Evolutionary conservation across 2,113 vertebrate genomes (phyloP), one percentile per base, ranked within the genome.

Genomic region (Amphilophus citrinellus): DNA sequence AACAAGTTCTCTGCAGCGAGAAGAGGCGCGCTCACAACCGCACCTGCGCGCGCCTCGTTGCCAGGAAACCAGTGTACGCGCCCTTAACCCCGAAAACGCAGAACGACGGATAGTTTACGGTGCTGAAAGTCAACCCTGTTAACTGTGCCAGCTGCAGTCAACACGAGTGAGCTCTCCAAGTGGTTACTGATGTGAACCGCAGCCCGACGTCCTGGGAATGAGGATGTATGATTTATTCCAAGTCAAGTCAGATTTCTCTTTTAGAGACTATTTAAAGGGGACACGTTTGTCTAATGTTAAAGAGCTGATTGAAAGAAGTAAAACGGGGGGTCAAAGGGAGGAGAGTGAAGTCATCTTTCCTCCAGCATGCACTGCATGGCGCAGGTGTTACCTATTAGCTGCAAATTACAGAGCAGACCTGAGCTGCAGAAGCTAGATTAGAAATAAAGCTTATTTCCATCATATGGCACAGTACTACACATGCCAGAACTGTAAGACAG

Each of bases 51-150:
- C 56, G 17, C 81, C 57, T 61, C 5, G 85, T 87, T 90, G 71
- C 87, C 61, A 87, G 79, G 76, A 66, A 32, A 87, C 84, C 79
- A 17, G 39, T 32, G 73, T 39, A 24, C 3, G 76, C 24, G 17
- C 57, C 27, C 30, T 35, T 65, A 37, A 59, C 17, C 73, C 57
- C 8, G 63, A 75, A 79, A 66, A 58, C 14, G 42, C 63, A 61
- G 42, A 75, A 39, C 71, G 35, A 37, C 17, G 4, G n/a, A 7
- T 57, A 44, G 77, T 61, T 76, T 61, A 35, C 42, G 22, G 17
- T 42, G 22, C 47, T 14, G 11, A 50, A 37, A 65, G 47, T 68
- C 32, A 58, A 32, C 7, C 24, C 42, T 47, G 18, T 63, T 11
- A 3, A 11, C 61, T 50, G 17, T 78, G 3, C 59, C 6, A 44